These are phyloP conservation scores for Drosophila picticornis DNA, from an alignment of 2,888 invertebrate genomes.

Conservation along the genomic window DNA sequence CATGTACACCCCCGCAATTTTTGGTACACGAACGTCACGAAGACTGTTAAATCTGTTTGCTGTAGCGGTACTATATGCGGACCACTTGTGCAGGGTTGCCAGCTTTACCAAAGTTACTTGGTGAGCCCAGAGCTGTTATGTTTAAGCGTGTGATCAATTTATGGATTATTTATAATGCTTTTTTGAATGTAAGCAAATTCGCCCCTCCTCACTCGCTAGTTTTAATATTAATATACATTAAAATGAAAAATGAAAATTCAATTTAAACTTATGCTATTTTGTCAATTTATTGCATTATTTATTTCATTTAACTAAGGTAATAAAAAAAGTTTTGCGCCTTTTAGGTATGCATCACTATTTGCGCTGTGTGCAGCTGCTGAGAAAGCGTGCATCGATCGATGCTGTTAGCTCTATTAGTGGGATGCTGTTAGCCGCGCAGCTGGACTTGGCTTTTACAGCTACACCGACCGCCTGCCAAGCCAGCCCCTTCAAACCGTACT, in stretches of 20 bases:
- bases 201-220: not conserved
- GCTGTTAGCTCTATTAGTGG: constrained; percentile 64
- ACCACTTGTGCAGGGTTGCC: constrained; percentile 49
- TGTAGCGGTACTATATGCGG: constrained; percentile 41
- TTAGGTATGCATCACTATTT: constrained; percentile 40
- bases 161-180: not conserved
- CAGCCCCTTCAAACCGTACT: not conserved
- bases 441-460: constrained; percentile 16
- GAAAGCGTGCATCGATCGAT: constrained; percentile 77
- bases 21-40: constrained; percentile 27
- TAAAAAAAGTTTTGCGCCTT: constrained; percentile 9
- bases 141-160: not conserved
- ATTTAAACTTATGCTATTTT: not conserved
- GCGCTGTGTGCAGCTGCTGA: not conserved
- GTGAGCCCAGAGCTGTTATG: not conserved
- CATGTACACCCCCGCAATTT: constrained; percentile 50
- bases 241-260: not conserved
- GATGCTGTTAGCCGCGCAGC: constrained; percentile 35
- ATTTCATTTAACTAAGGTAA: not conserved
- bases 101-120: not conserved
- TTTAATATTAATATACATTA: not conserved
- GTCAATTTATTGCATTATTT: not conserved
- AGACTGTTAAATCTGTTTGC: constrained; percentile 39
- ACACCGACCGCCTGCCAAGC: not conserved
- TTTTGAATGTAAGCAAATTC: not conserved